Evolutionary conservation across 2,113 vertebrate genomes (phyloP).

Genomic region (Scomber scombrus): DNA sequence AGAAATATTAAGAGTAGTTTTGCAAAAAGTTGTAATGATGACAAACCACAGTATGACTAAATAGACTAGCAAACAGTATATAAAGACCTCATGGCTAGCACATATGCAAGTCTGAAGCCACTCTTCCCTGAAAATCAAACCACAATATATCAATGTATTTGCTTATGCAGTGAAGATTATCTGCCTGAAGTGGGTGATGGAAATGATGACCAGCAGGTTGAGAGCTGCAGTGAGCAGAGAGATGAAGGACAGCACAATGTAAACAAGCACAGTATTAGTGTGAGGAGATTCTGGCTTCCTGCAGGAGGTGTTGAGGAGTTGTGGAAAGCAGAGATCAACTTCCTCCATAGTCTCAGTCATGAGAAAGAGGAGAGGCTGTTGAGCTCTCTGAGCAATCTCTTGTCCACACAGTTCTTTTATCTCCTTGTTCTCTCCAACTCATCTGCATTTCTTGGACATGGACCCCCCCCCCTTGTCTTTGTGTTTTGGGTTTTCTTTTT

Average conservation of each 20-base stretch:
- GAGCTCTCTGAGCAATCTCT: no score
- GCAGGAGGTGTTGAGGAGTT: constrained; percentile 46
- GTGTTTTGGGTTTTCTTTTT: no score
- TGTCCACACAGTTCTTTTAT: constrained; percentile 4
- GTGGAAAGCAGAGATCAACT: constrained; percentile 40
- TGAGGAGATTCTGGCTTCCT: background rate
- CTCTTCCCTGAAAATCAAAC: no score
- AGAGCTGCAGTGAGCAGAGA: constrained; percentile 32
- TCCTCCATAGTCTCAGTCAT: background rate
- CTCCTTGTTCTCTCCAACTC: background rate
- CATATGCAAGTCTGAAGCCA: no score
- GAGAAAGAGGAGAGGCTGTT: background rate
- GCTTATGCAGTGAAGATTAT: background rate
- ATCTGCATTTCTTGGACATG: no score
- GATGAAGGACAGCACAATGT: constrained; percentile 22
- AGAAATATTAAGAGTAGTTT: no score
- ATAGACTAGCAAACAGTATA: no score
- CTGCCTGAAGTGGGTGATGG: constrained; percentile 59
- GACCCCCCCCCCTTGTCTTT: no score
- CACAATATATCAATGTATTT: no score
- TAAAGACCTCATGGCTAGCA: no score
- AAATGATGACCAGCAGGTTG: constrained; percentile 61
- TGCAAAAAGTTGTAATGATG: no score
- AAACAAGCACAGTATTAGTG: background rate
- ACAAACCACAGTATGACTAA: no score